Base-by-base conservation (phyloP, 2,797 vertebrate species). In the Ceryle rudis region DNA sequence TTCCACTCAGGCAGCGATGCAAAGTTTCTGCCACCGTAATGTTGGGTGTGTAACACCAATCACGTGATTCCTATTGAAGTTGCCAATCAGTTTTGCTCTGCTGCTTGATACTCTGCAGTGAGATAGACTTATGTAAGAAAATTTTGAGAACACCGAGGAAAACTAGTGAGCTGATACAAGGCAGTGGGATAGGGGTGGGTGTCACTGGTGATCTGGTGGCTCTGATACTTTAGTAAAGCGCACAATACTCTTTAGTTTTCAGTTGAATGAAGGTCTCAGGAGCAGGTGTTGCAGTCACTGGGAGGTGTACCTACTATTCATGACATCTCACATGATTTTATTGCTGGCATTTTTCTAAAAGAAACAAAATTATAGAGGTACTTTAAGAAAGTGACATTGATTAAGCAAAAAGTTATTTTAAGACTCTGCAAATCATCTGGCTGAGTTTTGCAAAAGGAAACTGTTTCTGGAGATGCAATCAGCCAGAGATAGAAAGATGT, bases 351-450 rank as follows among this genome's bases (percentile, higher is more conserved):
- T 93, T 95, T 94, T 88, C 73, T 75, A 52, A 86, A 95, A 93
- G 65, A 86, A 92, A 85, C 60, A 58, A 74, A 92, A 75, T 85
- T 81, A 83, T 6, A 71, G 67, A 86, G 31, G 12, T 81, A 54
- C 51, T 81, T 81, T 28, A 79, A 93, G 91, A 73, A 97, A 95
- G 46, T 33, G 58, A 79, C 87, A 90, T n/a, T 94, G 91, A 94
- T 96, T 93, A 90, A 90, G 69, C 41, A 70, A 80, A 82, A 95
- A 83, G 89, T 94, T 98, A 95, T 97, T 97, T 97, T 97, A 91
- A 94, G 97, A 49, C 65, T 11, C 9, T 96, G 94, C 84, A 95
- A 92, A 86, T 95, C 52, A 90, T 90, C 90, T 93, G 86, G 58
- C 86, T 95, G 78, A 96, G 96, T 35, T 93, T 89, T 67, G 64